Evolutionary conservation across 2,797 vertebrate species (phyloP), one percentile per base, ranked within the genome.

Genomic region (Gymnothorax javanicus): DNA sequence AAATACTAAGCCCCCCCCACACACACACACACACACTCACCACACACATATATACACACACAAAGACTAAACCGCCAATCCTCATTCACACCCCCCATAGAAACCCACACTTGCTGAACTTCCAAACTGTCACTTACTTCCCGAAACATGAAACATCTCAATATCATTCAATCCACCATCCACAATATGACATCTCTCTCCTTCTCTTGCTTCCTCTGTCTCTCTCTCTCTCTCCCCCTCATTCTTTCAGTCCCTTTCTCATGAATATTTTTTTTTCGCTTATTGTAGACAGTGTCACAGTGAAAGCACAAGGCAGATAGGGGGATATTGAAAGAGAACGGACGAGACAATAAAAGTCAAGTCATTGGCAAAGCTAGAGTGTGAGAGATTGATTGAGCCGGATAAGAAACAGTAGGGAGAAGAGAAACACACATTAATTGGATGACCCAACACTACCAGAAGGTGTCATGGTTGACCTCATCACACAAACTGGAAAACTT

Each of bases 211-310:
- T 9, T 23, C 12, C 20, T 15, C 73, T 12, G 54, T 25, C 84
- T 20, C 82, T 60, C 8, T 54, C 20, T n/a, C 75, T 13, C 64
- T 25, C 84, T 20, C 82, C 52, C 2, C 25, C 33, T 17, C 56
- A 11, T n/a, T 62, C 82, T 17, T 4, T 6, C 69, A 15, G 57
- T 11, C 9, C 27, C 23, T 3, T 69, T 75, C 25, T 52, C 64
- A 64, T n/a, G 11, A 43, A 43, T 43, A 43, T 43, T 13, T 62
- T 67, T 62, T 12, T 82, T 33, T 83, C 73, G 50, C 6, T 33
- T 81, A 84, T 12, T 9, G 83, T 64, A 23, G 85, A 64, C 73
- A 27, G 60, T 52, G 56, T 86, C 67, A 85, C 27, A n/a, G 20
- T 58, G 23, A 56, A 17, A 56, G 85, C 73, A 0, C 27, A 43